Evolutionary conservation across 2,113 vertebrate genomes (phyloP).

Genomic region (Eonycteris spelaea): DNA sequence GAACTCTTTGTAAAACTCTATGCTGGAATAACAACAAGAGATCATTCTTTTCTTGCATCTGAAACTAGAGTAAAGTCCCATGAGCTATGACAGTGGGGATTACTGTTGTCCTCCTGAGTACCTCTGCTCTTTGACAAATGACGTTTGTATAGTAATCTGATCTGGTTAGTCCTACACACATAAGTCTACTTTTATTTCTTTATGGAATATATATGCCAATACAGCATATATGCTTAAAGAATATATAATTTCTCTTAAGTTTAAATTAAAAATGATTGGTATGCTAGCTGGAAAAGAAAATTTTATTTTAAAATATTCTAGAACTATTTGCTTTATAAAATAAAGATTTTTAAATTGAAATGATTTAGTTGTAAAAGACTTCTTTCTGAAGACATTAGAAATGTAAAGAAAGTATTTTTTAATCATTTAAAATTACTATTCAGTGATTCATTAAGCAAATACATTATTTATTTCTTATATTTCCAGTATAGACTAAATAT

Average conservation of each 20-base stretch:
- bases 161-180: not conserved
- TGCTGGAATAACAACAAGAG: not conserved
- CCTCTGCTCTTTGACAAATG: not conserved
- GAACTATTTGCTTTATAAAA: not conserved
- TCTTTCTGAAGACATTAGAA: not conserved
- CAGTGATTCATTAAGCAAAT: constrained; percentile 43
- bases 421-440: not conserved
- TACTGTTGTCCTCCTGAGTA: not conserved
- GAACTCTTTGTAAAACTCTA: not conserved
- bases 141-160: not conserved
- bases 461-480: not conserved
- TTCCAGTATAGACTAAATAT: not conserved
- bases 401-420: not conserved
- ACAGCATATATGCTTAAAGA: not conserved
- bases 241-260: not conserved
- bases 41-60: not conserved
- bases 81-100: not conserved
- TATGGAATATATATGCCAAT: not conserved
- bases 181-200: not conserved
- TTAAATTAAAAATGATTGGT: not conserved
- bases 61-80: not conserved
- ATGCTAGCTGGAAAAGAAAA: not conserved
- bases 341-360: not conserved
- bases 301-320: not conserved
- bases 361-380: not conserved